These are phyloP conservation scores for Kryptolebias ocellatus DNA, from an alignment of 2,797 vertebrate genomes.

Conservation along the genomic window DNA sequence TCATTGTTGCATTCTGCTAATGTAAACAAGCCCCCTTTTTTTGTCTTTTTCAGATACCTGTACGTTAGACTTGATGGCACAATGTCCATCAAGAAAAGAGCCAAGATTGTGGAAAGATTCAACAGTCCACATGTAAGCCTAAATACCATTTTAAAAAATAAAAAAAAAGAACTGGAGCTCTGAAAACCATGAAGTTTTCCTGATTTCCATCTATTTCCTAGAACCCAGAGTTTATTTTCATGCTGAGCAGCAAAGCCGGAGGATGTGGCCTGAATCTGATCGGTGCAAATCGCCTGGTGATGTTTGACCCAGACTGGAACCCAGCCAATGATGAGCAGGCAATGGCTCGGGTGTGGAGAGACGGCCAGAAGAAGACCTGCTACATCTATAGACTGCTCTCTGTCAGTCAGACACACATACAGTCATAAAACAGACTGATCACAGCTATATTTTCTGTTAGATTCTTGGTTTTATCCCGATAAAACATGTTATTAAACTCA, in stretches of 20 bases:
- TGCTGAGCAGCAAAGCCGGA: slow-evolving; percentile 98
- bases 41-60: slow-evolving; percentile 83
- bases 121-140: slow-evolving; percentile 88
- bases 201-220: slow-evolving; percentile 55
- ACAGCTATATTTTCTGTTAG: neutral
- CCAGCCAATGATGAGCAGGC: slow-evolving; percentile 98
- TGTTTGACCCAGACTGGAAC: slow-evolving; percentile 99
- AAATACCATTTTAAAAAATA: neutral
- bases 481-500: neutral
- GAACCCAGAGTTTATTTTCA: slow-evolving; percentile 97
- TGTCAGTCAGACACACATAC: slow-evolving; percentile 75
- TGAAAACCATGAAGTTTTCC: neutral
- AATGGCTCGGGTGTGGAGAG: slow-evolving; percentile 97
- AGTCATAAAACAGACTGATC: neutral
- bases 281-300: slow-evolving; percentile 95
- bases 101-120: slow-evolving; percentile 94
- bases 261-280: slow-evolving; percentile 97
- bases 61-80: slow-evolving; percentile 95
- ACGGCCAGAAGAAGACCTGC: slow-evolving; percentile 97
- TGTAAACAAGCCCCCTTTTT: neutral
- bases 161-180: neutral
- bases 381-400: slow-evolving; percentile 96
- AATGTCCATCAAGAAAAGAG: slow-evolving; percentile 98
- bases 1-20: too few relatives aligned
- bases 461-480: neutral